Percentiles rank a stretch among this genome's conserved stretches.
These are phyloP conservation scores for Laothoe populi DNA, from an alignment of 2,888 invertebrate genomes.

Conservation along the genomic window DNA sequence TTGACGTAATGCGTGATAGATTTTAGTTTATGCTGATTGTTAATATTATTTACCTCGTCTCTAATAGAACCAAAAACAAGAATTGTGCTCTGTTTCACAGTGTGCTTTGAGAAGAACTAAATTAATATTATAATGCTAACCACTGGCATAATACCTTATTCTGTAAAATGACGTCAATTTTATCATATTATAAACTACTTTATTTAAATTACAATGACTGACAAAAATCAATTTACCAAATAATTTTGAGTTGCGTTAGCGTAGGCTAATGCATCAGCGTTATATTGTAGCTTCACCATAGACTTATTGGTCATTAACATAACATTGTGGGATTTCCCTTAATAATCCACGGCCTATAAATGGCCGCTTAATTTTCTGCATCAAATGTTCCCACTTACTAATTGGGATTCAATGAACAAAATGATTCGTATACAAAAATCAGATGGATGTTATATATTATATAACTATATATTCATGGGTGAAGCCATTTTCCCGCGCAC, in stretches of 20 bases:
- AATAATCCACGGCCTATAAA: neutral
- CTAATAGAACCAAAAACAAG: no score
- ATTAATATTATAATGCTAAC: no score
- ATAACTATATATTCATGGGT: neutral
- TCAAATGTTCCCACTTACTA: neutral
- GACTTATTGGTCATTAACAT: no score
- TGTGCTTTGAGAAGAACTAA: no score
- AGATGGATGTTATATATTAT: slow-evolving; percentile 6
- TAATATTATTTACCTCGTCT: no score
- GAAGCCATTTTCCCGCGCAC: slow-evolving; percentile 24
- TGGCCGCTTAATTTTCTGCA: neutral
- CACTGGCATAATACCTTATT: no score
- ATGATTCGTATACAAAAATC: slow-evolving; percentile 4
- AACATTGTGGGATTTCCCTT: slow-evolving; percentile 1
- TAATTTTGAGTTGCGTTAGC: neutral
- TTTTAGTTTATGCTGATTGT: no score
- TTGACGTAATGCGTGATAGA: no score
- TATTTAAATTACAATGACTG: neutral
- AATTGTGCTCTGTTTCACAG: no score
- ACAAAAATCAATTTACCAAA: neutral
- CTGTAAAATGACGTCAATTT: no score
- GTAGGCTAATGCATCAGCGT: neutral
- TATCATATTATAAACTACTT: no score
- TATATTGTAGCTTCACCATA: no score
- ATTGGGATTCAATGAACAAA: slow-evolving; percentile 9